Evolutionary conservation across 2,113 vertebrate genomes (phyloP).

Genomic region (Pantherophis guttatus): DNA sequence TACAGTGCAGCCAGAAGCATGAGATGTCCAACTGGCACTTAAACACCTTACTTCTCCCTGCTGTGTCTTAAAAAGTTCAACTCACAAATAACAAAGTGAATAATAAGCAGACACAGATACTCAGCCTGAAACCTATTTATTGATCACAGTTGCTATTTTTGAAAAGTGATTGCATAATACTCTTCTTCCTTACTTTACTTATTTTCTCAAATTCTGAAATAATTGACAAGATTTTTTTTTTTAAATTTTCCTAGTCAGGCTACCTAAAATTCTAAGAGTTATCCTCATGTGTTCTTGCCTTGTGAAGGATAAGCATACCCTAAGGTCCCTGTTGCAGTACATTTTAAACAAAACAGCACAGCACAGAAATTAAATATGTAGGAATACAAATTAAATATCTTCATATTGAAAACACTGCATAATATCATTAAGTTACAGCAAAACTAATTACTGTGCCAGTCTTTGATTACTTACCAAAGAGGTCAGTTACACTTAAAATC

Average conservation of each 20-base stretch:
- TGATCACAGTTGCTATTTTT: neutral
- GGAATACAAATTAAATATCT: neutral
- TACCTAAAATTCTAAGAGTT: neutral
- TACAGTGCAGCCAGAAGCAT: slow-evolving; percentile 32
- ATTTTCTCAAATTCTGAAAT: neutral
- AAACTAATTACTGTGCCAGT: neutral
- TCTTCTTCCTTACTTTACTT: neutral
- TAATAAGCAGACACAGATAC: neutral
- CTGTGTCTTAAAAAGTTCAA: slow-evolving; percentile 7
- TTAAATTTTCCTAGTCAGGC: neutral
- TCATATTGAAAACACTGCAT: neutral
- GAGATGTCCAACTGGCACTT: slow-evolving; percentile 33
- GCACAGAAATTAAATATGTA: neutral
- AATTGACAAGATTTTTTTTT: neutral
- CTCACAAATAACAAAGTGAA: neutral
- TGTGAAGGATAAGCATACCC: neutral
- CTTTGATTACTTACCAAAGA: neutral
- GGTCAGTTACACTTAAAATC: neutral
- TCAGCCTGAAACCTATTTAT: neutral
- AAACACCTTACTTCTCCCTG: slow-evolving; percentile 44
- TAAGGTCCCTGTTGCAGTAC: neutral
- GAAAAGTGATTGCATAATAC: neutral
- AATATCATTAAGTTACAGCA: neutral
- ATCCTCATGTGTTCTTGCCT: neutral
- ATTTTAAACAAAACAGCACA: neutral